Base-by-base conservation (phyloP, 2,113 vertebrate genomes). In the Urocolius indicus region DNA sequence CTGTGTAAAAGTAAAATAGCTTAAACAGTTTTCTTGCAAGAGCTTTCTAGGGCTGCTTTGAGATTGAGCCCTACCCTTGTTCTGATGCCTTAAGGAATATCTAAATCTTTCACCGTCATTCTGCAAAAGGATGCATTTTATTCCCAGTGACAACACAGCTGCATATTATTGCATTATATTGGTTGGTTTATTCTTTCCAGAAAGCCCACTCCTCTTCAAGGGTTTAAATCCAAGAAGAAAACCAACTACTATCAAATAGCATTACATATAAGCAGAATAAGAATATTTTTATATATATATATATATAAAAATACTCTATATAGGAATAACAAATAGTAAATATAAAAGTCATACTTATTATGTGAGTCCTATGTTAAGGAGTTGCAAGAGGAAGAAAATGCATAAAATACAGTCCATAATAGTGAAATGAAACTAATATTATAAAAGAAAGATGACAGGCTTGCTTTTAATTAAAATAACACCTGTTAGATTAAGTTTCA, bases 401-500 rank as follows among this genome's bases (percentile, higher is more conserved):
- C 8, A 43, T 87, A 38, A 76, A 83, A 66, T 48, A 57, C 9
- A 62, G 7, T 68, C 24, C 13, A 20, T 32, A 89, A 34, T 8
- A 84, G 34, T 55, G 36, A 90, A 71, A 87, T 46, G 4, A 77
- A 93, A 57, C 73, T 2, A 65, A 36, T 89, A 29, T 65, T 86
- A 11, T 51, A 54, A 84, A 93, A 83, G 49, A 93, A 78, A 0
- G 5, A 78, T 38, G 63, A 65, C 26, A 72, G 66, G 41, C 16
- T 89, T 72, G 46, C 21, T 90, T 81, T 89, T 89, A 84, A 94
- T 94, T 94, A 95, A 90, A 94, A 68, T 86, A 87, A 58, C 87
- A 92, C 83, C 94, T 95, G 87, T 92, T 85, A 59, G 82, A 21
- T 96, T 88, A 72, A 78, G 51, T 95, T 96, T 96, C 94, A 96